Base-by-base conservation (phyloP, 2,888 invertebrate species). In the Cosmia pyralina region DNA sequence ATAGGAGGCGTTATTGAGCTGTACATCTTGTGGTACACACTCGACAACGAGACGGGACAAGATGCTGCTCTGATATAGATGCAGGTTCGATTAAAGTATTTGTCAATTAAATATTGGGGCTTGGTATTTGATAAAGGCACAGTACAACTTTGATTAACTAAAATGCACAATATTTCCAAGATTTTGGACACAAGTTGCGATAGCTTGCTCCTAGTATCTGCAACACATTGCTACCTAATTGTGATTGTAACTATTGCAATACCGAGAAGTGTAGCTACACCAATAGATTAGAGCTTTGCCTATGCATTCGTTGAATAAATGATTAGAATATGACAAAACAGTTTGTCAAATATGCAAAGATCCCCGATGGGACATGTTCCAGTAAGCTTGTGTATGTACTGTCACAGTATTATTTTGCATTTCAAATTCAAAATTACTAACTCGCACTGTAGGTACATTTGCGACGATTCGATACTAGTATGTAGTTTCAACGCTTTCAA, bases 301-400 rank as follows among this genome's bases (percentile, higher is more conserved):
- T 72, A 38, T 38, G 38, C 82, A 82, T 70, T 84, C 22, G 77
- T 81, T 89, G 87, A 88, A 91, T 90, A 89, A 90, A 86, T 86
- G 80, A 90, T 89, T 87, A 85, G 86, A 88, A 88, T 88, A 88
- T 90, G 89, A 89, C 91, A 92, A 92, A 93, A 92, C 89, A 90
- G 91, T 88, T 91, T 89, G 90, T 92, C 90, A 92, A 91, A 92
- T 91, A 94, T 93, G 93, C 93, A 94, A 93, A 92, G 92, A 91
- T 90, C 83, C 88, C 95, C 90, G 88, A 48, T 66, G 92, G 89
- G 93, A 85, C 80, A 86, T 87, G 77, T 85, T 75, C 75, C 82
- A 85, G 83, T 86, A 82, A 82, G 80, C 85, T 44, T 81, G 75
- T 85, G 76, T 85, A 83, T 87, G 82, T 83, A 82, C 85, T 89